A percentile compares a stretch with the other conserved stretches of the same genome.
Conservation (phyloP, 92 coral and sea anemone genomes). For the Bergia sp. region DNA sequence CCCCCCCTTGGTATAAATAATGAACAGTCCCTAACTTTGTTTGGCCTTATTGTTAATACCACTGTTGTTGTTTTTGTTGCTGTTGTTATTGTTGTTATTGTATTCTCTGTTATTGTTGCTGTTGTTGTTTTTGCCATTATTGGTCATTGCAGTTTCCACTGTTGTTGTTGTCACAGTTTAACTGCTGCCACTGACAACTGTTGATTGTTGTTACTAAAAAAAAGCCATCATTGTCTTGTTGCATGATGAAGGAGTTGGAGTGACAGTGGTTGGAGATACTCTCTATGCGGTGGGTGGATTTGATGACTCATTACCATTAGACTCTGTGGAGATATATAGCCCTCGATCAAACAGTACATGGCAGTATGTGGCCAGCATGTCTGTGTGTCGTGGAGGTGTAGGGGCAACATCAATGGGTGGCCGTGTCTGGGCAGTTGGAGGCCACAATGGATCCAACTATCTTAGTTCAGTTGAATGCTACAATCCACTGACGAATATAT, state of each 20-base stretch:
- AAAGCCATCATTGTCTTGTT: background rate
- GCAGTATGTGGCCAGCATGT: slow-evolving; percentile 89
- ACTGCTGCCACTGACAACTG: background rate
- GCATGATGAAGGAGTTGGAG: slow-evolving; percentile 80
- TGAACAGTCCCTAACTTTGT: no score
- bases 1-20: no score
- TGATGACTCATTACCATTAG: slow-evolving; percentile 92
- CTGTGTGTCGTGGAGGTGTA: slow-evolving; percentile 93
- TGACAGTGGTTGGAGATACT: slow-evolving; percentile 82
- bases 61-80: no score
- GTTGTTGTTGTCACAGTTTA: background rate
- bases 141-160: no score
- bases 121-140: no score
- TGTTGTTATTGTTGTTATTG: no score
- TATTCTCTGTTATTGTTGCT: no score
- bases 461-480: slow-evolving; percentile 92
- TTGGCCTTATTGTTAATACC: no score
- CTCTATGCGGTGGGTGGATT: slow-evolving; percentile 96
- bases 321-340: slow-evolving; percentile 87
- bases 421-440: slow-evolving; percentile 96
- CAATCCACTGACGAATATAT: slow-evolving; percentile 70
- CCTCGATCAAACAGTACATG: slow-evolving; percentile 75
- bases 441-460: slow-evolving; percentile 92
- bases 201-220: background rate
- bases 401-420: slow-evolving; percentile 96